Base-by-base conservation (phyloP, 2,797 vertebrate genomes). In the Parauchenoglanis punctatus region DNA sequence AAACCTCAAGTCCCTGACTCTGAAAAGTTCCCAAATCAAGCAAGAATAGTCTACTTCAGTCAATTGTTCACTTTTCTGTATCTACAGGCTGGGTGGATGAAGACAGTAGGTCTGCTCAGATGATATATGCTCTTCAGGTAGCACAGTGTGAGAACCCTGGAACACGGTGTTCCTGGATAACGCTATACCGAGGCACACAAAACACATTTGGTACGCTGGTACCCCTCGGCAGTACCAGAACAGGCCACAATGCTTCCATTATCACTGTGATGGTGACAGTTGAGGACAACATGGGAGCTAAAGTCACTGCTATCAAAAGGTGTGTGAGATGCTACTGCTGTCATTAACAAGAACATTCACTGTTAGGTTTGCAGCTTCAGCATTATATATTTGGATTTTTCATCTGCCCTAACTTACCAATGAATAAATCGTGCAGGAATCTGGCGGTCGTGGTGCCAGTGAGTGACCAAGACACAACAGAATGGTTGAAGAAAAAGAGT, bases 111-210 rank as follows among this genome's bases (percentile, higher is more conserved):
- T 59, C 88, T n/a, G 89, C 93, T 89, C 96, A 96, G 93, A 87
- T 97, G 52, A 94, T 97, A 77, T 97, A 96, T 83, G 92, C 92
- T 4, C 90, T 97, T 83, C 94, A 95, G 83, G 95, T 94, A 58
- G 88, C 92, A 8, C 89, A 89, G 10, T 96, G 96, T 70, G 90
- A 92, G 17, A 56, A 86, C 25, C 15, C 15, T 6, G 84, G 78
- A 84, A 61, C 67, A 0, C 4, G 20, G 23, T 96, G 96, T 85
- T 93, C 93, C 2, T 54, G 90, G 72, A 93, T 95, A 54, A 95
- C 93, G 52, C 92, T 97, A 75, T 97, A 97, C 90, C 95, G 95
- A 78, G 96, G 96, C 23, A 94, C 95, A 78, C 95, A 91, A 28
- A 91, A 92, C 81, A 90, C 68, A 12, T 95, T 95, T 83, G 90